These are phyloP conservation scores for Denticeps clupeoides DNA, from an alignment of 2,797 vertebrate genomes.

Conservation along the genomic window DNA sequence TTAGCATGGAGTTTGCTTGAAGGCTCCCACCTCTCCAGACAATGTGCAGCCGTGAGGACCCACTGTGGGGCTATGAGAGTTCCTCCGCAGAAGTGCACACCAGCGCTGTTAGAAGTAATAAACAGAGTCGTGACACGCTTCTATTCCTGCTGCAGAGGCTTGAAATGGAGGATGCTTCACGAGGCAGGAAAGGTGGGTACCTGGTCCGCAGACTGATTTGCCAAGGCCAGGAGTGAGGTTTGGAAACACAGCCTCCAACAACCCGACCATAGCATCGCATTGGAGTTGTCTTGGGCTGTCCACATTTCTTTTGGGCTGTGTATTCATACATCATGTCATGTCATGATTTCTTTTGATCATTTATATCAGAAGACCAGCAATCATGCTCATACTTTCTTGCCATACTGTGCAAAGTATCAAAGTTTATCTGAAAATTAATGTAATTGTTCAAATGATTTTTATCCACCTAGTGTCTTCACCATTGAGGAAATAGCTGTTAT, in stretches of 20 bases:
- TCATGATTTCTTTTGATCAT: not conserved
- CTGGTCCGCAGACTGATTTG: conserved; percentile 82
- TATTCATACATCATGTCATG: not conserved
- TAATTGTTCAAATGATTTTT: no score
- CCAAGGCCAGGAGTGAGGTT: conserved; percentile 89
- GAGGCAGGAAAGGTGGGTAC: conserved; percentile 40
- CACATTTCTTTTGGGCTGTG: conserved; percentile 48
- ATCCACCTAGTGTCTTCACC: no score
- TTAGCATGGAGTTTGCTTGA: not conserved
- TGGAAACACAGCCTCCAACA: conserved; percentile 79
- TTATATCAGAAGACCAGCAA: not conserved
- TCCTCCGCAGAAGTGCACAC: conserved; percentile 80
- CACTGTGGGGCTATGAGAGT: conserved; percentile 78
- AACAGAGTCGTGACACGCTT: not conserved
- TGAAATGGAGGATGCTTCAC: no score
- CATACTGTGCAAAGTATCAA: no score
- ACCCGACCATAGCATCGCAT: conserved; percentile 76
- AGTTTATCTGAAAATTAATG: no score
- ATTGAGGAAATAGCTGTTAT: not conserved
- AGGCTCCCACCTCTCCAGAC: conserved; percentile 71
- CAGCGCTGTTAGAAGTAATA: conserved; percentile 39
- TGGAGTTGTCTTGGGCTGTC: conserved; percentile 59
- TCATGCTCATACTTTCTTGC: no score
- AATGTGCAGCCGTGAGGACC: conserved; percentile 87
- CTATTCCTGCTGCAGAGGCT: no score